These are phyloP conservation scores for Oligia strigilis DNA, from an alignment of 2,888 invertebrate genomes.

Conservation along the genomic window DNA sequence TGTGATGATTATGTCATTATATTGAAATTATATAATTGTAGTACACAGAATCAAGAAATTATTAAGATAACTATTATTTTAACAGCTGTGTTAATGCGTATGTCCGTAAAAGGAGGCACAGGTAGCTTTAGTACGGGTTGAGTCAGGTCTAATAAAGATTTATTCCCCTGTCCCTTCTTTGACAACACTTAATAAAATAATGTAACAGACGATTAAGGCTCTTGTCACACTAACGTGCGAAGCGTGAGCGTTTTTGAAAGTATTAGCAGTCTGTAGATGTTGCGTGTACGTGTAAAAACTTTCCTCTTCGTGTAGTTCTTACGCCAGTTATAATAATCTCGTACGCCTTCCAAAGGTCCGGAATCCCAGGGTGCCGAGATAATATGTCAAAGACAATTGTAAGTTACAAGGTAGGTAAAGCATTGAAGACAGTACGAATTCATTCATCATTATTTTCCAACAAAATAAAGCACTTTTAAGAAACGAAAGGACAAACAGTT, in stretches of 20 bases:
- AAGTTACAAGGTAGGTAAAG: background rate
- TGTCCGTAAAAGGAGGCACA: slow-evolving; percentile 57
- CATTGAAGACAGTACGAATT: background rate
- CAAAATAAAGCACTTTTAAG: background rate
- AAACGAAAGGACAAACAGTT: background rate
- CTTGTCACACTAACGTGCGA: slow-evolving; percentile 42
- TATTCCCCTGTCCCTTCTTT: slow-evolving; percentile 58
- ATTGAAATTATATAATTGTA: slow-evolving; percentile 53
- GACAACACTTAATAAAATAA: slow-evolving; percentile 61
- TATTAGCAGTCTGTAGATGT: slow-evolving; percentile 1
- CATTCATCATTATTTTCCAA: background rate
- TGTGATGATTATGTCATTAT: slow-evolving; percentile 45
- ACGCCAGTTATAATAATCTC: background rate
- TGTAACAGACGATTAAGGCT: slow-evolving; percentile 54
- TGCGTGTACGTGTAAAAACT: background rate
- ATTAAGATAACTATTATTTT: slow-evolving; percentile 56
- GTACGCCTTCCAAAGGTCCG: too few species aligned
- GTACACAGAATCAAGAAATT: slow-evolving; percentile 53
- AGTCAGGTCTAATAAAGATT: slow-evolving; percentile 68
- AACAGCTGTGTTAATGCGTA: slow-evolving; percentile 53
- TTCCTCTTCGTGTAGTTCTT: slow-evolving; percentile 12
- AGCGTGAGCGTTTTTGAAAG: slow-evolving; percentile 45
- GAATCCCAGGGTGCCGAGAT: too few species aligned
- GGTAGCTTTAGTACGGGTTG: slow-evolving; percentile 60
- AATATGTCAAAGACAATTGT: too few species aligned